phyloP scores from a whole-genome alignment of 2,888 invertebrate species.

The Seira ritae region DNA sequence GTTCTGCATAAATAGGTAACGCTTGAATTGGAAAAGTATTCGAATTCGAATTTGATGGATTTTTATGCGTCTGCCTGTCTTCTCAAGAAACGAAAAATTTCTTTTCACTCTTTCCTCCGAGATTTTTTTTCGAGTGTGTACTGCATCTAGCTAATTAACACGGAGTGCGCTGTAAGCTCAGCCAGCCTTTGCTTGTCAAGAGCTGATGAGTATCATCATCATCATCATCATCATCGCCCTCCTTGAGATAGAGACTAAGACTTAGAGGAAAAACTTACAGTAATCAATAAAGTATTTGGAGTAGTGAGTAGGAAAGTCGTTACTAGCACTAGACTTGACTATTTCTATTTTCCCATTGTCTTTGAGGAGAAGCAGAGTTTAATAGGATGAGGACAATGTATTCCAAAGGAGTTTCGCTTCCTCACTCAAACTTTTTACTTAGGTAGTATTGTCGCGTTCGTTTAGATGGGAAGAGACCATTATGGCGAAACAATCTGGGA shows the following conservation, averaged over 20 bases:
- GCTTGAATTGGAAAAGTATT: background rate
- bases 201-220: too few relatives aligned
- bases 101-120: background rate
- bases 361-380: too few relatives aligned
- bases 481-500: slow-evolving; percentile 12
- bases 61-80: background rate
- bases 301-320: background rate
- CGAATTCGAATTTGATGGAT: slow-evolving; percentile 3
- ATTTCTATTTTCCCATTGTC: background rate
- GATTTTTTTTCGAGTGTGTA: background rate
- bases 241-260: background rate
- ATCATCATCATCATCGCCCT: too few relatives aligned
- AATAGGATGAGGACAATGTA: background rate
- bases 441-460: slow-evolving; percentile 17
- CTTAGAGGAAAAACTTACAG: background rate
- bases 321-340: background rate
- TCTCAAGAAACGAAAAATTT: background rate
- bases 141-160: slow-evolving; percentile 5
- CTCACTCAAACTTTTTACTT: slow-evolving; percentile 14
- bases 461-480: background rate
- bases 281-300: slow-evolving; percentile 11
- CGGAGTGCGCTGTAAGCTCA: background rate
- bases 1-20: background rate
- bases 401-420: background rate
- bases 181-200: background rate